A percentile compares a stretch with the other conserved stretches of the same genome.
These are phyloP conservation scores for Deilephila elpenor DNA, from an alignment of 2,888 invertebrate genomes.

Conservation along the genomic window DNA sequence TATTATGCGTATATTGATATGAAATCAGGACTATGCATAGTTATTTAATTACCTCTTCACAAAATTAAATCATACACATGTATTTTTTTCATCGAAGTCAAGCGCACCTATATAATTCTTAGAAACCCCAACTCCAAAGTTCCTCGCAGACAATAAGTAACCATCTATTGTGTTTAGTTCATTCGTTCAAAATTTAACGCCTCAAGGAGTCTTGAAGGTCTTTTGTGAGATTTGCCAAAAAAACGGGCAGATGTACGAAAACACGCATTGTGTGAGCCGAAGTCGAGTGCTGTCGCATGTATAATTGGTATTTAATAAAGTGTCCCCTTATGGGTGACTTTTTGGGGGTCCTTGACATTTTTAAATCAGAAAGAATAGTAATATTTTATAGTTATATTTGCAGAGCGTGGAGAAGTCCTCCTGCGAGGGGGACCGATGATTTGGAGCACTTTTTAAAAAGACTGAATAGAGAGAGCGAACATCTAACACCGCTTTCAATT, in stretches of 20 bases:
- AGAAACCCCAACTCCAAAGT: conserved; percentile 29
- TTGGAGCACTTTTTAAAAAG: too few relatives aligned
- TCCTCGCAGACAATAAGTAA: conserved; percentile 21
- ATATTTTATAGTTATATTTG: background rate
- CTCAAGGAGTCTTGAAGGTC: conserved; percentile 54
- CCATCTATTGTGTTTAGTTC: conserved; percentile 30
- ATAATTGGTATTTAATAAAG: conserved; percentile 79
- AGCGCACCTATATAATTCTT: background rate
- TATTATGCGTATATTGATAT: too few relatives aligned
- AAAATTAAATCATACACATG: background rate
- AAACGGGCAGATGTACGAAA: conserved; percentile 67
- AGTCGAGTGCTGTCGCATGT: conserved; percentile 65
- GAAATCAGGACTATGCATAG: too few relatives aligned
- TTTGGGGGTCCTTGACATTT: conserved; percentile 43
- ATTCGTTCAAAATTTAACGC: conserved; percentile 71
- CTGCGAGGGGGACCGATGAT: too few relatives aligned
- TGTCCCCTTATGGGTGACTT: conserved; percentile 52
- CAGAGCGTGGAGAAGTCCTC: too few relatives aligned
- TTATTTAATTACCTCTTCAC: background rate
- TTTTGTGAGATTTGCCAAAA: conserved; percentile 51
- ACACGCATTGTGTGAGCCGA: conserved; percentile 62
- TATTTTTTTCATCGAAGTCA: background rate
- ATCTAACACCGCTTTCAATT: too few relatives aligned
- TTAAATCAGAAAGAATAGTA: background rate
- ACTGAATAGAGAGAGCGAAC: too few relatives aligned